Evolutionary conservation across 2,888 invertebrate genomes (phyloP).

Genomic region (Creontiades dilutus): DNA sequence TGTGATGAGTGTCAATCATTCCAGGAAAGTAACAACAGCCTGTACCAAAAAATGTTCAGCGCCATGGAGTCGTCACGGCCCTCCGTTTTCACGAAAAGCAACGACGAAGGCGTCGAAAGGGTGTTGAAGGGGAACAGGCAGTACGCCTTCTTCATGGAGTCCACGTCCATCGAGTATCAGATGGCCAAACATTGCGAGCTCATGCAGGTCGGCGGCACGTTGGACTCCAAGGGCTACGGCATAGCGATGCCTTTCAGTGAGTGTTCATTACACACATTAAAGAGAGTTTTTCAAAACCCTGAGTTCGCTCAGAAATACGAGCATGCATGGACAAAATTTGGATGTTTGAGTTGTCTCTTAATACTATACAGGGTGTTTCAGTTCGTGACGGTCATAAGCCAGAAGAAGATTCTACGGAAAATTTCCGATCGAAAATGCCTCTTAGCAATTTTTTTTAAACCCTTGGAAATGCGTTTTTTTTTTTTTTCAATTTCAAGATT

Average conservation of each 20-base stretch:
- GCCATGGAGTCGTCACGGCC: constrained; percentile 92
- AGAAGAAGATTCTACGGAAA: no score
- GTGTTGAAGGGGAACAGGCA: constrained; percentile 86
- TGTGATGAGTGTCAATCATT: constrained; percentile 72
- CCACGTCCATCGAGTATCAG: constrained; percentile 95
- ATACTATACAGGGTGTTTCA: no score
- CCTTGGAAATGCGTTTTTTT: no score
- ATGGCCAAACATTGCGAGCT: constrained; percentile 91
- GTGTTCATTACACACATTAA: constrained; percentile 78
- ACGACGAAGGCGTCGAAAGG: constrained; percentile 91
- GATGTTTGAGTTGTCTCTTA: no score
- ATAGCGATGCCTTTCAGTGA: constrained; percentile 94
- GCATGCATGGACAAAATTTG: no score
- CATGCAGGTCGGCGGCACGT: constrained; percentile 87
- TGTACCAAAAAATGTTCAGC: constrained; percentile 95
- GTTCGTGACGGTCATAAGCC: no score
- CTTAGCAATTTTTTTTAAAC: no score
- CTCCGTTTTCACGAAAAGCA: constrained; percentile 89
- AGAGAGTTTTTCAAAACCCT: no score
- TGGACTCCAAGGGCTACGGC: constrained; percentile 96
- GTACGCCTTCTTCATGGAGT: constrained; percentile 98
- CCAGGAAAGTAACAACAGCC: constrained; percentile 91
- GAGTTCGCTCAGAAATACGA: no score
- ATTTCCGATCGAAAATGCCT: no score
- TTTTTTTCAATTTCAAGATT: no score